Evolutionary conservation across 2,797 vertebrate species (phyloP).

Genomic region (Heliangelus exortis): DNA sequence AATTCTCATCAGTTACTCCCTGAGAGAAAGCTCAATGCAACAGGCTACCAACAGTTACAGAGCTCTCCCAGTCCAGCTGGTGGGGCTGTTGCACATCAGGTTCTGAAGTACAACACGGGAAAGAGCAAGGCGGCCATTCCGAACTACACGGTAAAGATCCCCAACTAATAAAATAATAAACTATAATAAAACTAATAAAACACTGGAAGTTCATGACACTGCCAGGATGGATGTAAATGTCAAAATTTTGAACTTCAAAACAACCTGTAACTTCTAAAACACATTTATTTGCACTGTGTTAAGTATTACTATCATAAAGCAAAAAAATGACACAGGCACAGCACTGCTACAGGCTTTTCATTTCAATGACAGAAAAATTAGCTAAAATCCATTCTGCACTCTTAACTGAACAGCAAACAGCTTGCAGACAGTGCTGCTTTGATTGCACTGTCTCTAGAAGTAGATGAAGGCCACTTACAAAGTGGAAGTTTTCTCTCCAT

Average conservation of each 20-base stretch:
- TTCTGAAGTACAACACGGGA: neutral
- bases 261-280: neutral
- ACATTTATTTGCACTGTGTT: neutral
- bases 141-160: neutral
- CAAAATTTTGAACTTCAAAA: neutral
- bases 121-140: neutral
- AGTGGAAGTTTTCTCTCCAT: neutral
- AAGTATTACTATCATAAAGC: neutral
- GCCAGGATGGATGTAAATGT: neutral
- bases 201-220: neutral
- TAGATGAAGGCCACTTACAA: neutral
- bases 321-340: fast-evolving
- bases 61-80: neutral
- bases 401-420: neutral
- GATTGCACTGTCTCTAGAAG: neutral
- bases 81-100: neutral
- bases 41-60: neutral
- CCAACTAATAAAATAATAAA: neutral
- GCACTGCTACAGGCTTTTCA: neutral
- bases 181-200: neutral
- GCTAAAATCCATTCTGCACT: neutral
- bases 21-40: neutral
- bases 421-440: neutral
- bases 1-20: neutral
- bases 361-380: neutral